Evolutionary conservation across 2,113 vertebrate genomes (phyloP), one percentile per base, ranked within the genome.

Genomic region (Pelodiscus sinensis): DNA sequence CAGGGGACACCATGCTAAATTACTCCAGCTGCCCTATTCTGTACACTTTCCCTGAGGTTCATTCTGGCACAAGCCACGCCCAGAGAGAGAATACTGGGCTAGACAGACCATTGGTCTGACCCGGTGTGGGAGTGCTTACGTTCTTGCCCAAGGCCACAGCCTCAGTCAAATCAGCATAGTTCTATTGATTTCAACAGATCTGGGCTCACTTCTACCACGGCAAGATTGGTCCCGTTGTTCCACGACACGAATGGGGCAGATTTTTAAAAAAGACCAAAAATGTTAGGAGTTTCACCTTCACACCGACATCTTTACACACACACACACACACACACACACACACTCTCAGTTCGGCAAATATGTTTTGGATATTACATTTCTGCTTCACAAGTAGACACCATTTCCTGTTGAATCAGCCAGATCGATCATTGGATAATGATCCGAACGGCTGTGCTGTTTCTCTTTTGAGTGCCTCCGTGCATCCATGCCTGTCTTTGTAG

Each of bases 301-400:
- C 1, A 8, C 11, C 19, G 11, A 38, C 19, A 90, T 0, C 0
- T 44, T 44, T 44, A 44, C 44, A 44, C 44, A 44, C 44, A 44
- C 44, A 44, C 6, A 44, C 44, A 44, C 44, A 44, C 38, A 44
- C 38, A 44, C 38, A 44, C 38, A 44, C 38, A 44, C 38, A 44
- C 38, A 44, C 44, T 6, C 44, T 5, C 4, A 24, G 58, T 54
- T 62, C 35, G 24, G 2, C 14, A 21, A 0, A 0, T 25, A 4
- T 62, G 4, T 25, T 21, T 44, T 27, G 22, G 13, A n/a, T 73
- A 18, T 65, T 79, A 2, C 6, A 22, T n/a, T 78, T 79, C 25
- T 71, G 24, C 31, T 78, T 25, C 78, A 25, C 65, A 68, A 73
- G 56, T 54, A 90, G 68, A 54, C 55, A 85, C 73, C 84, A 83